These are phyloP conservation scores for Spinus pinus DNA, from an alignment of 2,797 vertebrate genomes.

Conservation along the genomic window DNA sequence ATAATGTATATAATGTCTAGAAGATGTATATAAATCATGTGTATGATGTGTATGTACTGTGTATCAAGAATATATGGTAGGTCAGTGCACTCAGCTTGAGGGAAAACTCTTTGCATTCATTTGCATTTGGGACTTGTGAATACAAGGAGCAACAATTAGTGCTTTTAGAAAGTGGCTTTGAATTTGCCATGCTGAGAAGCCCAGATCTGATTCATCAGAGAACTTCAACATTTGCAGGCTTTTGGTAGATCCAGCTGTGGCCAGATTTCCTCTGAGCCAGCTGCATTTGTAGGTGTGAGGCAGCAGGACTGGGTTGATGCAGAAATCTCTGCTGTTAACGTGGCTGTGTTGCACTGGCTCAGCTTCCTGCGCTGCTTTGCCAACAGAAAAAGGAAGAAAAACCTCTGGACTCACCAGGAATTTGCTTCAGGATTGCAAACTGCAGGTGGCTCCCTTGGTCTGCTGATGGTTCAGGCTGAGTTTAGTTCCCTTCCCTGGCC, in stretches of 20 bases:
- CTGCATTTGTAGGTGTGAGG: not conserved
- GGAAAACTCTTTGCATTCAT: not conserved
- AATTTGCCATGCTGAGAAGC: not conserved
- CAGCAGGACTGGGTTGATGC: not conserved
- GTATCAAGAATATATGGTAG: not conserved
- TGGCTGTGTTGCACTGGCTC: not conserved
- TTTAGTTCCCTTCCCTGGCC: not conserved
- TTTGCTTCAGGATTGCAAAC: conserved; percentile 51
- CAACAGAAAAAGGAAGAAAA: not conserved
- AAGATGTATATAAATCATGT: not conserved
- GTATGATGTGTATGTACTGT: not conserved
- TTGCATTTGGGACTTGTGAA: not conserved
- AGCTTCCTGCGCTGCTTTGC: not conserved
- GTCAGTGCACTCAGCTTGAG: not conserved
- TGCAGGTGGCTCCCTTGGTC: conserved; percentile 73
- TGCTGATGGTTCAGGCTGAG: not conserved
- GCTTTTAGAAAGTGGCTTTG: not conserved
- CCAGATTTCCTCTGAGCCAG: not conserved
- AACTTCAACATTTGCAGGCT: not conserved
- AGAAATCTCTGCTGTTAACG: not conserved
- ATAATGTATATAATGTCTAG: not conserved
- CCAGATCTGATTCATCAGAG: not conserved
- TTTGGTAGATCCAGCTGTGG: not conserved
- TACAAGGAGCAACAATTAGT: not conserved
- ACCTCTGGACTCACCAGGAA: not conserved